A percentile compares a stretch with the other conserved stretches of the same genome.
Evolutionary conservation across 2,888 invertebrate genomes (phyloP).

Genomic region (Meteorus colon): DNA sequence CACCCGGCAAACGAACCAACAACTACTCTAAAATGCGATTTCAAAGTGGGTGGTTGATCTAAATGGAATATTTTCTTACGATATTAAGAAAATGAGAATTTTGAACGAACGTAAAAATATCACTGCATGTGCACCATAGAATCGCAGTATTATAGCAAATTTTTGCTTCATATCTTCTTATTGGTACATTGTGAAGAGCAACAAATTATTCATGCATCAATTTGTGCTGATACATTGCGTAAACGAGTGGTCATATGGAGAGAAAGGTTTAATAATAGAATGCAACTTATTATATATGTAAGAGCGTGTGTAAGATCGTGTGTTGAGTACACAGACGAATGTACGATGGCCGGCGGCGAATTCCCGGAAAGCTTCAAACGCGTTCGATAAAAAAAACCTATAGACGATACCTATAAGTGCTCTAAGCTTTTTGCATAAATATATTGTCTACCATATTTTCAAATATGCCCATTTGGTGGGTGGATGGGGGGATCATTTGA

Average conservation of each 20-base stretch:
- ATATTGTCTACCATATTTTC: background rate
- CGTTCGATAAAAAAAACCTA: conserved; percentile 25
- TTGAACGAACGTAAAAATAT: no score
- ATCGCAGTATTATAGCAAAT: no score
- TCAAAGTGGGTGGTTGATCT: no score
- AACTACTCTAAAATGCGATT: no score
- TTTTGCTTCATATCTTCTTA: no score
- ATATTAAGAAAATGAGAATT: no score
- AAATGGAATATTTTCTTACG: no score
- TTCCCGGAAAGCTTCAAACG: conserved; percentile 8
- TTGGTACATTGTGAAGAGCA: background rate
- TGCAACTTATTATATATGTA: conserved; percentile 10
- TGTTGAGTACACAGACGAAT: background rate
- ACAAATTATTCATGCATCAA: background rate
- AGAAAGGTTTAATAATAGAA: conserved; percentile 25
- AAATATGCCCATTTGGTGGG: background rate
- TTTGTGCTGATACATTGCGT: conserved; percentile 1
- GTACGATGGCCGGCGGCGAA: background rate
- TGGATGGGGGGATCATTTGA: no score
- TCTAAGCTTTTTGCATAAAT: background rate
- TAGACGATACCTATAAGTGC: conserved; percentile 4
- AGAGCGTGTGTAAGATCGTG: background rate
- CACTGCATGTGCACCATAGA: no score
- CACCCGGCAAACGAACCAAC: no score
- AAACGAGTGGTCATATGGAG: background rate